These are phyloP conservation scores for Psittacula cyanocephala DNA, from an alignment of 2,113 vertebrate genomes.

Conservation along the genomic window DNA sequence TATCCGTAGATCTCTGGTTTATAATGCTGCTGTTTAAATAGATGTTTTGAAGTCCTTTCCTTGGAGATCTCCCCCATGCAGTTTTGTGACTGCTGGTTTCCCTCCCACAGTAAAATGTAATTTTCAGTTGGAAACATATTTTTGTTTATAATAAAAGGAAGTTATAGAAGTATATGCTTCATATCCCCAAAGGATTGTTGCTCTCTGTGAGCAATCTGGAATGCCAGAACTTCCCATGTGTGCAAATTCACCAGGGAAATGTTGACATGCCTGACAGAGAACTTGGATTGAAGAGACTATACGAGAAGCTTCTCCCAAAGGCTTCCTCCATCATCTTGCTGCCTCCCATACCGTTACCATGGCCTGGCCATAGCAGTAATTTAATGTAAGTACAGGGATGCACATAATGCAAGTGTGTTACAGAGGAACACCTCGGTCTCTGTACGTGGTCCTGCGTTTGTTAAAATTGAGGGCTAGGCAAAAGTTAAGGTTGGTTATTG, in stretches of 20 bases:
- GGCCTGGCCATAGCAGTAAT: not conserved
- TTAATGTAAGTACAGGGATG: not conserved
- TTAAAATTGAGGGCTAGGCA: not conserved
- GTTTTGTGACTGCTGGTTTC: not conserved
- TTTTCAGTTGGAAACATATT: not conserved
- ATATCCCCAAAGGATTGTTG: not conserved
- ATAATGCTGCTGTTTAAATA: not conserved
- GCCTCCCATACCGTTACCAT: fast-evolving
- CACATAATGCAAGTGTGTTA: fast-evolving
- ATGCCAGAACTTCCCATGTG: not conserved
- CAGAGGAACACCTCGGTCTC: not conserved
- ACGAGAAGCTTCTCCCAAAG: fast-evolving
- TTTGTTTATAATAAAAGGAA: not conserved
- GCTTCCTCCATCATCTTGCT: not conserved
- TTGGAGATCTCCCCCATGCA: not conserved
- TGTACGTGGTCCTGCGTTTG: fast-evolving
- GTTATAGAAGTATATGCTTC: not conserved
- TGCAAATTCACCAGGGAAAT: not conserved
- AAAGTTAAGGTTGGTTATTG: not conserved
- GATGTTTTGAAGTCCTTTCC: not conserved
- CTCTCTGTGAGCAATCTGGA: fast-evolving
- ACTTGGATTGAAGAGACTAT: not conserved
- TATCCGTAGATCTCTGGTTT: not conserved
- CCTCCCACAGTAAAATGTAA: not conserved
- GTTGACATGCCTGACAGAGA: not conserved